Percentiles rank a stretch among this genome's conserved stretches.
These are phyloP conservation scores for Rhinopomastus cyanomelas DNA, from an alignment of 2,113 vertebrate species.

Conservation along the genomic window DNA sequence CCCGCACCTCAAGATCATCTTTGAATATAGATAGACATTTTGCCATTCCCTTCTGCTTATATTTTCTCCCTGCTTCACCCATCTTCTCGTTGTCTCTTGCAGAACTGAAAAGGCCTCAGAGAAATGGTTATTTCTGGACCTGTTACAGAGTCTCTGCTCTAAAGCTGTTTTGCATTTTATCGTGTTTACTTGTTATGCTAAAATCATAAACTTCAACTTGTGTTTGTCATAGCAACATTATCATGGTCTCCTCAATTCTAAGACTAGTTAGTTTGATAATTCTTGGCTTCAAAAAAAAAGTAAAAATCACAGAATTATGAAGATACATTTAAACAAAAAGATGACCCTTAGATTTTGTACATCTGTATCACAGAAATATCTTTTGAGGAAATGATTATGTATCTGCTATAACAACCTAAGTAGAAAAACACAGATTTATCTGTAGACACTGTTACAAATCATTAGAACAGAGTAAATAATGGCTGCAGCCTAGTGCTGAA, in stretches of 20 bases:
- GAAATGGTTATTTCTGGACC: not conserved
- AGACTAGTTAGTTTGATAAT: not conserved
- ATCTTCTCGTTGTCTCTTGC: not conserved
- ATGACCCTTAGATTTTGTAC: not conserved
- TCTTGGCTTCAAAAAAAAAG: not conserved
- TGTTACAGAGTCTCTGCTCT: not conserved
- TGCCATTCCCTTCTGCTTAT: not conserved
- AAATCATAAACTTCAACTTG: not conserved
- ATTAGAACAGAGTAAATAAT: not conserved
- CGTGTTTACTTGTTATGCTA: not conserved
- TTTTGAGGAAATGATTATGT: not conserved
- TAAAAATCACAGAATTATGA: not conserved
- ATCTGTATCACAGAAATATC: not conserved
- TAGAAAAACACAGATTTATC: not conserved
- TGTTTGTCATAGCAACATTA: not conserved
- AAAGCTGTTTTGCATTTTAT: not conserved
- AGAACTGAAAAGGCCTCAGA: not conserved
- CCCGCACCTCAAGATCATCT: too few relatives aligned
- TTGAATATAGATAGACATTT: not conserved
- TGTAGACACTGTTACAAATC: not conserved
- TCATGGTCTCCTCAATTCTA: not conserved
- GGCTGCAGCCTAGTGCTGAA: not conserved
- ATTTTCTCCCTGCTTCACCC: not conserved
- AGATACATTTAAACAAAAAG: not conserved
- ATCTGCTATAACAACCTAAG: not conserved